Evolutionary conservation across 1,140 invertebrate species (phyloP), one percentile per base, ranked within the genome.

Genomic region (Aphis craccivora): DNA sequence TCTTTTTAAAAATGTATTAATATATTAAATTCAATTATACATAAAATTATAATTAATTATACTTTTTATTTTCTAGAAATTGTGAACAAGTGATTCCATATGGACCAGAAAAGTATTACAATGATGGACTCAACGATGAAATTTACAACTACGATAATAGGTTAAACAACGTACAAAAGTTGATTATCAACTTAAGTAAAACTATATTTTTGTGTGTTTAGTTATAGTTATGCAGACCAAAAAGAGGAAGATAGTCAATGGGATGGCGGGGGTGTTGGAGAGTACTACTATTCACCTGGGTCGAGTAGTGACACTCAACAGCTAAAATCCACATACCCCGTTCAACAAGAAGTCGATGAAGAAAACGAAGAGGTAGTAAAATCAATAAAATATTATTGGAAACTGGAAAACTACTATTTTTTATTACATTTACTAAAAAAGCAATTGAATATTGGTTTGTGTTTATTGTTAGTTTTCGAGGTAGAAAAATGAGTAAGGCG

Each of bases 181-280:
- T 40, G 22, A 22, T 22, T 30, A 40, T 86, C 23, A 43, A 86
- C 23, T 30, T 83, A 23, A 22, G 30, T 30, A 30, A 30, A 40
- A 86, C 25, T 25, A 35, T 35, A 51, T 22, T 89, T 60, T 45
- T 83, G 45, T 84, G 14, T 25, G n/a, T 93, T 23, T 53, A 93
- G 91, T 84, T 93, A 93, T 22, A 84, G 91, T 93, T 93, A 84
- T 53, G 67, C 91, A 35, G 76, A 93, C 35, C 91, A 93, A 93
- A 93, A 93, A 9, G 91, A 93, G 14, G 91, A 93, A 20, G 91
- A 93, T 20, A 93, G 91, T 53, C 91, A 93, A 53, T 93, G 91
- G 91, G 91, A 93, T 22, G 91, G 91, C 1, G 91, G 91, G 48
- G 91, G 91, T 53, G 89, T 90, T 43, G 76, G 76, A 40, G 91